These are phyloP conservation scores for Corythornis cristatus DNA, from an alignment of 2,113 vertebrate species.

Conservation along the genomic window DNA sequence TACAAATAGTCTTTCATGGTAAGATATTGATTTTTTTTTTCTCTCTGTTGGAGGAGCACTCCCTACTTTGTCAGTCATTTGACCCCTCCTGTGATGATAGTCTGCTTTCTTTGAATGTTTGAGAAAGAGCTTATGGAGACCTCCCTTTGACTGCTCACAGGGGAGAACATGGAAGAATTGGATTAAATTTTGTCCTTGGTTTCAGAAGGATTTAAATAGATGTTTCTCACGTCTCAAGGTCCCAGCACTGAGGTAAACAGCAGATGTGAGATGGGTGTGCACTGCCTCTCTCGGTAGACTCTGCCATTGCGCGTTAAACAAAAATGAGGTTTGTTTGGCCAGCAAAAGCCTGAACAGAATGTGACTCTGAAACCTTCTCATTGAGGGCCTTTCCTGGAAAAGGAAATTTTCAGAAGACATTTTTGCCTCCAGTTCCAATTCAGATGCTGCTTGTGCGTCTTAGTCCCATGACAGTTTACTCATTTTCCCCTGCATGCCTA, in stretches of 20 bases:
- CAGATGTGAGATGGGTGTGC: not conserved
- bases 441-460: not conserved
- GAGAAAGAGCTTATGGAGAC: not conserved
- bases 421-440: not conserved
- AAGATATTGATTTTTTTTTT: not conserved
- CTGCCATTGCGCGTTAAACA: not conserved
- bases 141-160: not conserved
- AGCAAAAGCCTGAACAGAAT: not conserved
- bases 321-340: not conserved
- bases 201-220: not conserved
- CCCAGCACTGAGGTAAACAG: not conserved
- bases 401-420: not conserved
- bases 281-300: not conserved
- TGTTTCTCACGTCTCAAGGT: not conserved
- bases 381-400: not conserved
- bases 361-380: not conserved
- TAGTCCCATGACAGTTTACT: not conserved
- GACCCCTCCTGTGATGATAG: not conserved
- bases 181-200: conserved; percentile 11
- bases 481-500: not conserved
- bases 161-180: not conserved
- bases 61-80: not conserved
- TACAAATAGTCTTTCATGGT: not conserved
- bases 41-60: not conserved
- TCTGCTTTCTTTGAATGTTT: not conserved